phyloP scores from a whole-genome alignment of 2,113 vertebrate species.

The Rhinoptilus africanus region DNA sequence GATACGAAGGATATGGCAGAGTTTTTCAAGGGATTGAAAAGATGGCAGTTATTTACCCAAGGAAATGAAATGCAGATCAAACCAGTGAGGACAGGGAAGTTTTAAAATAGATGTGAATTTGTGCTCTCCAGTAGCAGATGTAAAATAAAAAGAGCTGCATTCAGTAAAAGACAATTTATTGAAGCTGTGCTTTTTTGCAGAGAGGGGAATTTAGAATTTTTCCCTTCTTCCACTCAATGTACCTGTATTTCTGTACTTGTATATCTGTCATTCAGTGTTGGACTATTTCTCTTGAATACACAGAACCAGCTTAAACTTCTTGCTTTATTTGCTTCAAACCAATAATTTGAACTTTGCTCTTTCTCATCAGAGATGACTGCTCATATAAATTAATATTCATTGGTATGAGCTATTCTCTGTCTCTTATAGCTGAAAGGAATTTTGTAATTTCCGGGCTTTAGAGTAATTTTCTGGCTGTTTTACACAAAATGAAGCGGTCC shows the following conservation, averaged over 20 bases:
- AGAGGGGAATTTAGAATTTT: background rate
- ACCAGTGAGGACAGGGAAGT: background rate
- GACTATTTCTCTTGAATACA: background rate
- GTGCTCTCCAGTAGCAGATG: background rate
- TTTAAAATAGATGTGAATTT: background rate
- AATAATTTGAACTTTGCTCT: background rate
- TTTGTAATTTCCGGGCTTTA: background rate
- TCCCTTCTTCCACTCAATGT: background rate
- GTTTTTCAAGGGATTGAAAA: background rate
- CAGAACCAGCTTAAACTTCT: background rate
- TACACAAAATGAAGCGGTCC: background rate
- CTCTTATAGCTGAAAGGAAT: background rate
- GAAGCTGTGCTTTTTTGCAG: background rate
- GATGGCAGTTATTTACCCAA: background rate
- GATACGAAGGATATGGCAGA: background rate
- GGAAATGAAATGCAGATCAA: background rate
- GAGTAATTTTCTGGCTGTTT: background rate
- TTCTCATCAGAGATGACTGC: background rate
- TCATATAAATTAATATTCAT: constrained; percentile 6
- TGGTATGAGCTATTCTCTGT: background rate
- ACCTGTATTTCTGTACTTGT: background rate
- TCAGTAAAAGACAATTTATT: background rate
- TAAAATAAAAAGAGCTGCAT: background rate
- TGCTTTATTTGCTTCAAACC: background rate
- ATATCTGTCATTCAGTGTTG: background rate